Conservation (phyloP, 2,888 invertebrate genomes). For the Polymixis flavicincta region DNA sequence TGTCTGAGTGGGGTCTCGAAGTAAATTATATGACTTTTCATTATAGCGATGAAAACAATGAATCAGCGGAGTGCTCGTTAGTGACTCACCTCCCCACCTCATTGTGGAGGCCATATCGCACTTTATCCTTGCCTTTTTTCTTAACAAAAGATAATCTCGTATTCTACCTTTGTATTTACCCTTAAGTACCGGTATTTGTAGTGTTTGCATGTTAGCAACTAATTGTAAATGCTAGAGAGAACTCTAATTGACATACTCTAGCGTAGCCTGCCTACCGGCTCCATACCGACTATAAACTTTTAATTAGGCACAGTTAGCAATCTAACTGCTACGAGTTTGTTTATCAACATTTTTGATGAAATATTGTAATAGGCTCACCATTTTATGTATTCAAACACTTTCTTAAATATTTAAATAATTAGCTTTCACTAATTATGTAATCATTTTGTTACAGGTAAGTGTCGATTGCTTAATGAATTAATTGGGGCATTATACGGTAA, state of each 20-base stretch:
- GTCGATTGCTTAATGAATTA: constrained; percentile 57
- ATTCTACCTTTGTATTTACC: constrained; percentile 42
- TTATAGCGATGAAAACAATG: constrained; percentile 82
- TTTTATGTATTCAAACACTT: constrained; percentile 43
- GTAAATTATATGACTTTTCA: constrained; percentile 74
- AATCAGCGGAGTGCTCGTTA: constrained; percentile 80
- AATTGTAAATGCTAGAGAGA: constrained; percentile 46
- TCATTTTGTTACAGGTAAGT: constrained; percentile 84
- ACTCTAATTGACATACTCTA: constrained; percentile 54
- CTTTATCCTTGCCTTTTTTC: constrained; percentile 58
- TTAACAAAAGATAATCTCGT: constrained; percentile 51
- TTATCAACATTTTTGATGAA: constrained; percentile 26
- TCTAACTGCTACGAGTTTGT: constrained; percentile 25
- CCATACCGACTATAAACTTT: constrained; percentile 36
- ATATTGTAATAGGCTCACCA: constrained; percentile 24
- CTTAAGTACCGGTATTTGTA: constrained; percentile 40
- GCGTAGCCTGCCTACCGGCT: constrained; percentile 15
- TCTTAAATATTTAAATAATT: constrained; percentile 50
- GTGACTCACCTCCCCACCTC: constrained; percentile 75
- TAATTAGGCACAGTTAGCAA: constrained; percentile 49
- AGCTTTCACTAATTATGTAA: constrained; percentile 65
- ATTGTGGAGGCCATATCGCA: constrained; percentile 60
- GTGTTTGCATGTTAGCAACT: constrained; percentile 29
- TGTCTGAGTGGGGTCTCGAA: constrained; percentile 57
- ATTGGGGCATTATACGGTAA: constrained; percentile 55